These are phyloP conservation scores for Salvelinus alpinus DNA, from an alignment of 2,113 vertebrate species.

Conservation along the genomic window DNA sequence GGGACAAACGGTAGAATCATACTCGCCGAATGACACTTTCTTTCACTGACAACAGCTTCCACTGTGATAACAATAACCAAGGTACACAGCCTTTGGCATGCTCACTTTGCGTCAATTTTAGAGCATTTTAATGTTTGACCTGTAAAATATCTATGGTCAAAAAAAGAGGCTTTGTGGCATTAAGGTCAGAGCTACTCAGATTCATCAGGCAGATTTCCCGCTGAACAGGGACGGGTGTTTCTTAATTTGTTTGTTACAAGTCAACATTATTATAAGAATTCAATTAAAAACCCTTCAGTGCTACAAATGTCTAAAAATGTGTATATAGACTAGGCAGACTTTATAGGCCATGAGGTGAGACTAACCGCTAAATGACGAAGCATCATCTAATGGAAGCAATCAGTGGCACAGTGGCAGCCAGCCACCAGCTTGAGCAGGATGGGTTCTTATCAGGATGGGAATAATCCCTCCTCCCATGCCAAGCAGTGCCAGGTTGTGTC, in stretches of 20 bases:
- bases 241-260: not conserved
- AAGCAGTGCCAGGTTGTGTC: conserved; percentile 26
- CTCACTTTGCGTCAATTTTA: too few species aligned
- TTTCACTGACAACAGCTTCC: not conserved
- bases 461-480: not conserved
- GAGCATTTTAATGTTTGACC: not conserved
- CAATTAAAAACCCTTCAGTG: too few species aligned
- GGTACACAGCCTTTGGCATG: too few species aligned
- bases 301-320: too few species aligned
- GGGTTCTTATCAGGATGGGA: not conserved
- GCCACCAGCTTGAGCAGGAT: not conserved
- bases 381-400: not conserved
- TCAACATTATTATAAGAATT: not conserved
- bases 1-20: too few species aligned
- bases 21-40: too few species aligned
- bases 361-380: too few species aligned
- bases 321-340: too few species aligned
- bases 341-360: too few species aligned
- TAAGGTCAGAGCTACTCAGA: not conserved
- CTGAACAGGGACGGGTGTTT: not conserved
- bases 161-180: conserved; percentile 9
- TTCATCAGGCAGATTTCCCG: too few species aligned
- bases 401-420: not conserved
- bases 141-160: not conserved
- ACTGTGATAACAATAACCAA: too few species aligned